A percentile compares a stretch with the other conserved stretches of the same genome.
These are phyloP conservation scores for Pharmacophagus antenor DNA, from an alignment of 2,888 invertebrate species.

Conservation along the genomic window DNA sequence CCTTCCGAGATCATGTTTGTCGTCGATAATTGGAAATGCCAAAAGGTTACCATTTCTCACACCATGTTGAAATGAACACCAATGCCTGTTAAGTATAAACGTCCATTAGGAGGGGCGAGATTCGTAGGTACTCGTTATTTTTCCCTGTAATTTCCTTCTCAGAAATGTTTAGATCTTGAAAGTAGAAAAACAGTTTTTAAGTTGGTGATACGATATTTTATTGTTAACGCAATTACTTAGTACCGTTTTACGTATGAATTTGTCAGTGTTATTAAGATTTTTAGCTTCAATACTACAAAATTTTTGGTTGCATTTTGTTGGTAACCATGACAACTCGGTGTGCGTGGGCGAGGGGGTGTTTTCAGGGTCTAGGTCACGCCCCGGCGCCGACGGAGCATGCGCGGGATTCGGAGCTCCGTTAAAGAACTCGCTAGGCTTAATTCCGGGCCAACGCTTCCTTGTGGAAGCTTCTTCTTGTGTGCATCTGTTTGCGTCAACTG, in stretches of 20 bases:
- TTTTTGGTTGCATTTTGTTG: constrained; percentile 45
- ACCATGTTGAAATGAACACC: constrained; percentile 53
- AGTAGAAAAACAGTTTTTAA: not conserved
- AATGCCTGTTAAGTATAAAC: constrained; percentile 54
- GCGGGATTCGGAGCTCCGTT: constrained; percentile 51
- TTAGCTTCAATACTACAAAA: constrained; percentile 33
- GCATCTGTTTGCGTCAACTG: constrained; percentile 25
- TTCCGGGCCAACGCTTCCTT: constrained; percentile 57
- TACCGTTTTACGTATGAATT: not conserved
- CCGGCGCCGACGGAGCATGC: constrained; percentile 61
- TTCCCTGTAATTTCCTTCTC: constrained; percentile 38
- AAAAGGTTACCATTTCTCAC: constrained; percentile 56
- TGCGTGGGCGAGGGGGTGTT: constrained; percentile 73
- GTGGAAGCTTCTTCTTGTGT: constrained; percentile 40
- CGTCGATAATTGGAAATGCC: constrained; percentile 30
- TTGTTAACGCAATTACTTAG: not conserved
- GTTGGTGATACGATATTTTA: not conserved
- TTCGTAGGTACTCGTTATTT: constrained; percentile 48
- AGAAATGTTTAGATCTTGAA: not conserved
- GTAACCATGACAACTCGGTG: constrained; percentile 63
- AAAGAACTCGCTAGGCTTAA: constrained; percentile 53
- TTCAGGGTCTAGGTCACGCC: constrained; percentile 83
- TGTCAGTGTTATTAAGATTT: not conserved
- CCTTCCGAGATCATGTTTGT: constrained; percentile 15
- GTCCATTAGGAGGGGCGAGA: constrained; percentile 63